These are phyloP conservation scores for Encarsia formosa DNA, from an alignment of 2,888 invertebrate species.

Conservation along the genomic window DNA sequence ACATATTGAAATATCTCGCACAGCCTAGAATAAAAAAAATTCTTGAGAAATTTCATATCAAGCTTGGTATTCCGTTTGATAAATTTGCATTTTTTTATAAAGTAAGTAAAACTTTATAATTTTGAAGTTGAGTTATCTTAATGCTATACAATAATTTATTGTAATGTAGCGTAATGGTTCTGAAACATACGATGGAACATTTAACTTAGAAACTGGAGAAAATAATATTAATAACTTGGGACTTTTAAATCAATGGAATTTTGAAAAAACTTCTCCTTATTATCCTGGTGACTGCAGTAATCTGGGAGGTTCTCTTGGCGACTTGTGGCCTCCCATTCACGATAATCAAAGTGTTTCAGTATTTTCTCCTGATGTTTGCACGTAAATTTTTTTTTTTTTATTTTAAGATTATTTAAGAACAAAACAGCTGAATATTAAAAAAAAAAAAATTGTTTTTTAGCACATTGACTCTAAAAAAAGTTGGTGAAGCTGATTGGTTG, in stretches of 20 bases:
- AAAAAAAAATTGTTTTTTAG: no score
- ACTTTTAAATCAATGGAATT: conserved; percentile 69
- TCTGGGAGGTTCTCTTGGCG: conserved; percentile 73
- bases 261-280: conserved; percentile 55
- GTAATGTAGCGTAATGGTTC: conserved; percentile 78
- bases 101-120: no score
- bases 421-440: no score
- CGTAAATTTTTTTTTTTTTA: conserved; percentile 52
- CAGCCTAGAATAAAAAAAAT: conserved; percentile 56
- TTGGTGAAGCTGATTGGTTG: conserved; percentile 47
- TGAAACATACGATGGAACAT: conserved; percentile 69
- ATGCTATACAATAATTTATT: no score
- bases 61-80: conserved; percentile 63
- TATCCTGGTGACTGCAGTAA: conserved; percentile 62
- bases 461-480: conserved; percentile 47
- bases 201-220: conserved; percentile 72
- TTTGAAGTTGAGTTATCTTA: no score
- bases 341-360: conserved; percentile 59
- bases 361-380: conserved; percentile 76
- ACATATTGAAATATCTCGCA: conserved; percentile 60
- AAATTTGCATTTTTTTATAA: conserved; percentile 83
- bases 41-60: no score
- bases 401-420: no score
- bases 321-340: conserved; percentile 71
- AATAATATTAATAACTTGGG: conserved; percentile 64